Evolutionary conservation across 2,888 invertebrate genomes (phyloP).

Genomic region (Acanthosepion pharaonis): DNA sequence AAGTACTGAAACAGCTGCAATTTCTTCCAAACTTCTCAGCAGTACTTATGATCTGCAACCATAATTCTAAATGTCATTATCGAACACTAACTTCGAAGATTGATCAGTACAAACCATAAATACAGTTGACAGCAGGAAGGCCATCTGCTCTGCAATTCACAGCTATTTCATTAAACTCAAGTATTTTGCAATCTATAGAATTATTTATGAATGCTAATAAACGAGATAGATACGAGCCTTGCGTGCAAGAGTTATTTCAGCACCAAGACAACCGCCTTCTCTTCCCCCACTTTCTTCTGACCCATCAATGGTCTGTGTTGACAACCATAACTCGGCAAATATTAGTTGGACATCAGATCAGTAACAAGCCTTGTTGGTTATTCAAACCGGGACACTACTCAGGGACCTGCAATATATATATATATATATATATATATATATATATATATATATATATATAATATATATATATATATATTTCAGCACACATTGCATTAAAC

Average conservation of each 20-base stretch:
- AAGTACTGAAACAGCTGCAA: background rate
- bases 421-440: background rate
- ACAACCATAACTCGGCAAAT: background rate
- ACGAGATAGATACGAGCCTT: background rate
- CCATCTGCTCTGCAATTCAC: background rate
- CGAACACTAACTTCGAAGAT: background rate
- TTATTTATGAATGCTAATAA: constrained; percentile 15
- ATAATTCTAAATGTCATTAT: background rate
- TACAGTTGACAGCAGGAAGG: background rate
- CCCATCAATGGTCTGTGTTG: background rate
- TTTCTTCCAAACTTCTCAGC: background rate
- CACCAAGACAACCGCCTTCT: background rate
- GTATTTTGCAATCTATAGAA: background rate
- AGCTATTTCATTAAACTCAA: constrained; percentile 4
- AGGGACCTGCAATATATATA: constrained; percentile 4
- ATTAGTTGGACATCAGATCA: background rate
- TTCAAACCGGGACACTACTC: background rate
- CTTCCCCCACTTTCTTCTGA: background rate
- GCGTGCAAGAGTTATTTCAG: background rate
- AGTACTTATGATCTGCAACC: background rate
- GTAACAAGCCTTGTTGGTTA: background rate
- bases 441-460: no score
- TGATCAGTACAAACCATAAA: background rate
- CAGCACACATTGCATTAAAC: no score
- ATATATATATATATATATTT: background rate